Conservation (phyloP, 2,113 vertebrate genomes). For the Kobus ellipsiprymnus region DNA sequence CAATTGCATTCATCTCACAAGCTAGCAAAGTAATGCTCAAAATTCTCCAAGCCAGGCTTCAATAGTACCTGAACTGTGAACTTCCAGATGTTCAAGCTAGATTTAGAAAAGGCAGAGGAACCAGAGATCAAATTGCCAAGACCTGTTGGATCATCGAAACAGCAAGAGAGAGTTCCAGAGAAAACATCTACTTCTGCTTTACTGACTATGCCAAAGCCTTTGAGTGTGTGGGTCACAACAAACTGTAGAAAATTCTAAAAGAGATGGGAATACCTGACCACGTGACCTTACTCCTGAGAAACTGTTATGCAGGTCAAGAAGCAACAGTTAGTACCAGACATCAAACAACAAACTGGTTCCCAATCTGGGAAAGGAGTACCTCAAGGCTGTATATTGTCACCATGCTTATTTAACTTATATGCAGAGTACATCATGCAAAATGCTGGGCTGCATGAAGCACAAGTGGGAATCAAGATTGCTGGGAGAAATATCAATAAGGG, state of each 20-base stretch:
- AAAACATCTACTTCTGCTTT: background rate
- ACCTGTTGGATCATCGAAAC: background rate
- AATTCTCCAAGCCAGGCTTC: background rate
- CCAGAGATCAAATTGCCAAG: background rate
- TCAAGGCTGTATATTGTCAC: background rate
- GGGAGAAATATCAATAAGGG: background rate
- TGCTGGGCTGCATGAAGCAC: background rate
- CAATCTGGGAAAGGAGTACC: background rate
- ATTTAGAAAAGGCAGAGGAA: background rate
- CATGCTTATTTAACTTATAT: background rate
- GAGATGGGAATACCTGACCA: background rate
- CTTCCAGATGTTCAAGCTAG: background rate
- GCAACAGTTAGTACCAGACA: background rate
- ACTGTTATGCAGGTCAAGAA: background rate
- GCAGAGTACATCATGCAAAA: background rate
- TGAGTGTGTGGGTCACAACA: background rate
- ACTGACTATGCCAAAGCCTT: background rate
- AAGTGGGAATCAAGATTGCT: background rate
- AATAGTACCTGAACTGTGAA: background rate
- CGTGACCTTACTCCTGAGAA: background rate
- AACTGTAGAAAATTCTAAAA: background rate
- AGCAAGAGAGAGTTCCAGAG: background rate
- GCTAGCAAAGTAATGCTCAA: background rate
- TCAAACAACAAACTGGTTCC: background rate
- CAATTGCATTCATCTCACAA: background rate